Evolutionary conservation across 2,888 invertebrate species (phyloP).

Genomic region (Calliphora vomitoria): DNA sequence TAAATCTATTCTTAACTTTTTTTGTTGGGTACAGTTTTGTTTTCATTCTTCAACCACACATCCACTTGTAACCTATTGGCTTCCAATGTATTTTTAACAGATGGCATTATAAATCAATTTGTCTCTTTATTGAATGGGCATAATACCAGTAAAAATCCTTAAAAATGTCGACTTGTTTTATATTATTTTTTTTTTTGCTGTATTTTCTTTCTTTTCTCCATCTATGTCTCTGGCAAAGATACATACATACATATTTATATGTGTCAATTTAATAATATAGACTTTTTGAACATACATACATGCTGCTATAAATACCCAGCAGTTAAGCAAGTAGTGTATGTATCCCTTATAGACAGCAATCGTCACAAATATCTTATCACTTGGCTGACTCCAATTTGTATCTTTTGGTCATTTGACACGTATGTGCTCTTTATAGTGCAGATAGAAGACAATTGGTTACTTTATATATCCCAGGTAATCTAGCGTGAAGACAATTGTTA

Average conservation of each 20-base stretch:
- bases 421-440: no score
- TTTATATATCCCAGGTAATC: no score
- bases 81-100: conserved; percentile 54
- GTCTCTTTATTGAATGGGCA: conserved; percentile 66
- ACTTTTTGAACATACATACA: conserved; percentile 10
- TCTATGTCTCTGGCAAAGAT: not conserved
- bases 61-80: conserved; percentile 55
- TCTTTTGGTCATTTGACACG: no score
- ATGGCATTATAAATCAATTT: conserved; percentile 74
- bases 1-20: conserved; percentile 22
- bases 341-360: no score
- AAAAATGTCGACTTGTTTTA: conserved; percentile 54
- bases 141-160: conserved; percentile 38
- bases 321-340: no score
- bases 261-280: conserved; percentile 65
- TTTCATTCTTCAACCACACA: conserved; percentile 27
- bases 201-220: not conserved
- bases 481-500: no score
- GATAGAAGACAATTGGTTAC: no score
- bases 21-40: not conserved
- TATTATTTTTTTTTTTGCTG: not conserved
- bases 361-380: no score
- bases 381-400: no score
- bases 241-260: conserved; percentile 28
- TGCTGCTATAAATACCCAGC: not conserved